A percentile compares a stretch with the other conserved stretches of the same genome.
These are phyloP conservation scores for Amblyopsis hoosieri DNA, from an alignment of 2,797 vertebrate species.

Conservation along the genomic window DNA sequence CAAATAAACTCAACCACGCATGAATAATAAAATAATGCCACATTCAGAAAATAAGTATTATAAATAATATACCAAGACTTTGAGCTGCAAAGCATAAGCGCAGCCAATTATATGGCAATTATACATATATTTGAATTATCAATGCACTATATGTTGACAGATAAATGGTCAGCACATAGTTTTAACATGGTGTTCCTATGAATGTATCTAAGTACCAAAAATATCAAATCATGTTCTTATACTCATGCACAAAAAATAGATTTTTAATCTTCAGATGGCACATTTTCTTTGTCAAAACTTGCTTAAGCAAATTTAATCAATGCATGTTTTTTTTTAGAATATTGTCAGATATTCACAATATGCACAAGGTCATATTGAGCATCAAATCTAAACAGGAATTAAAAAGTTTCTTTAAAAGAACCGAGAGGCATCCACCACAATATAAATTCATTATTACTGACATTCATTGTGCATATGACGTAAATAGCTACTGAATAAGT, in stretches of 20 bases:
- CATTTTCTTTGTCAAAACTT: slow-evolving; percentile 36
- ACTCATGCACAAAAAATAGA: neutral
- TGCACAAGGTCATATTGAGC: slow-evolving; percentile 2
- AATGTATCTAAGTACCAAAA: slow-evolving; percentile 11
- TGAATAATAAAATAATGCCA: slow-evolving; percentile 28
- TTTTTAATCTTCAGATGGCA: slow-evolving; percentile 50
- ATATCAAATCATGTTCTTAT: neutral
- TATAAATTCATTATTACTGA: slow-evolving; percentile 23
- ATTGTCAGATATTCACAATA: slow-evolving; percentile 10
- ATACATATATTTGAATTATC: slow-evolving; percentile 17
- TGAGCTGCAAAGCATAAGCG: slow-evolving; percentile 27
- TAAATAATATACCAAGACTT: slow-evolving; percentile 28
- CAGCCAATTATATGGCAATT: slow-evolving; percentile 26
- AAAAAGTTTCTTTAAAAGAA: slow-evolving; percentile 28
- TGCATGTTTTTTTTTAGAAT: neutral
- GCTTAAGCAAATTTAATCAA: slow-evolving; percentile 4
- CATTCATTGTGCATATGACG: slow-evolving; percentile 22
- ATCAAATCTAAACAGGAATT: slow-evolving; percentile 10
- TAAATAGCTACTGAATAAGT: slow-evolving; percentile 7
- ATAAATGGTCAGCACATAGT: slow-evolving; percentile 25
- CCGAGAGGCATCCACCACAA: slow-evolving; percentile 24
- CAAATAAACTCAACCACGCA: slow-evolving; percentile 37
- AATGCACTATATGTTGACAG: slow-evolving; percentile 9
- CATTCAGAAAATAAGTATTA: slow-evolving; percentile 16
- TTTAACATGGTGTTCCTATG: slow-evolving; percentile 11